Conservation (phyloP, 2,888 invertebrate genomes). For the Drosophila merina region DNA sequence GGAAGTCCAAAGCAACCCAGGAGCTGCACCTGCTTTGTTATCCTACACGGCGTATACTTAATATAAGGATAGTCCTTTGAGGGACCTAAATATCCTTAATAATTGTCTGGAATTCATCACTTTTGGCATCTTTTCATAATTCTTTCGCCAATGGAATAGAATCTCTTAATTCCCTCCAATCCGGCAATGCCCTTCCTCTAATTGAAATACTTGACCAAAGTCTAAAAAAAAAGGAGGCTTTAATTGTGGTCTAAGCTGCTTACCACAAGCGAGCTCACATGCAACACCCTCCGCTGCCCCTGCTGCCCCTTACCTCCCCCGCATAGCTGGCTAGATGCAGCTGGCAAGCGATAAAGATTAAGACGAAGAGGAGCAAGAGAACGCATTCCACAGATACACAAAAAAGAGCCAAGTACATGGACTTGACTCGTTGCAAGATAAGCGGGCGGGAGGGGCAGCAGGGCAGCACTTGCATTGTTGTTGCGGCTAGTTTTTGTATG, state of each 20-base stretch:
- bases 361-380: slow-evolving; percentile 20
- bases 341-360: slow-evolving; percentile 9
- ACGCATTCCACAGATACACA: slow-evolving; percentile 57
- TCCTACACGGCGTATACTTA: slow-evolving; percentile 29
- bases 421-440: slow-evolving; percentile 57
- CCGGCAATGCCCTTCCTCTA: slow-evolving; percentile 22
- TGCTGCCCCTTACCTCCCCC: not conserved
- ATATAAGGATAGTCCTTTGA: not conserved
- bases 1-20: too few relatives aligned
- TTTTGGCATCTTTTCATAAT: not conserved
- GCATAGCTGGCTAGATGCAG: slow-evolving; percentile 18
- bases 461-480: slow-evolving; percentile 48
- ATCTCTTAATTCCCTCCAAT: slow-evolving; percentile 5
- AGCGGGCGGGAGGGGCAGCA: slow-evolving; percentile 20
- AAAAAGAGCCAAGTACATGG: slow-evolving; percentile 46
- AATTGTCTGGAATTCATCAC: not conserved
- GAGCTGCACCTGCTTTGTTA: slow-evolving; percentile 25
- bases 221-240: slow-evolving; percentile 30
- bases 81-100: not conserved
- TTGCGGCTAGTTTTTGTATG: slow-evolving; percentile 54
- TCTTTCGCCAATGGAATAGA: not conserved
- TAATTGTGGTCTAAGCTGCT: slow-evolving; percentile 55
- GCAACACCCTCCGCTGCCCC: not conserved
- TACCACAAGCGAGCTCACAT: slow-evolving; percentile 17
- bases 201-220: slow-evolving; percentile 41